Conservation (phyloP, 2,888 invertebrate species). For the Archips xylosteana region DNA sequence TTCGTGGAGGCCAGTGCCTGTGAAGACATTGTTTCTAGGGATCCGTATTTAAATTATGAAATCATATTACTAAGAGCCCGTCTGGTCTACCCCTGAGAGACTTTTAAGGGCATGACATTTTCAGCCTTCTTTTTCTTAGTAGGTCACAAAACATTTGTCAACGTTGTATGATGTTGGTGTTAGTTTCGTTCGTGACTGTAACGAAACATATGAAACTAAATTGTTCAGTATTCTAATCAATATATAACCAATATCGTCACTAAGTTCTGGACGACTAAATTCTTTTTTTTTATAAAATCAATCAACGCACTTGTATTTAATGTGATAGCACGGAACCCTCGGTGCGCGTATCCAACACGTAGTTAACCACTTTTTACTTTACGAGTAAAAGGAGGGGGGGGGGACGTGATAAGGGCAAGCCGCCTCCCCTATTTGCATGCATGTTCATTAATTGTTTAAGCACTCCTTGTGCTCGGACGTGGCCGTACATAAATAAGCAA, state of each 20-base stretch:
- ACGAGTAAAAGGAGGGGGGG: slow-evolving; percentile 7
- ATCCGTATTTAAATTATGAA: background rate
- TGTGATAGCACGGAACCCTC: background rate
- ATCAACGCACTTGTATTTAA: too few relatives aligned
- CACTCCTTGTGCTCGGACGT: slow-evolving; percentile 38
- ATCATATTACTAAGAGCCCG: background rate
- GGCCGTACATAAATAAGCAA: slow-evolving; percentile 43
- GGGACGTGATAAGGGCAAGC: slow-evolving; percentile 38
- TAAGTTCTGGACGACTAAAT: too few relatives aligned
- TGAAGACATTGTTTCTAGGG: background rate
- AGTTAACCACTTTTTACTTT: slow-evolving; percentile 24
- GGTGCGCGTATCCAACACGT: background rate
- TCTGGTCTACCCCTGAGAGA: too few relatives aligned
- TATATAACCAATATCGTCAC: too few relatives aligned
- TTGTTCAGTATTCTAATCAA: too few relatives aligned
- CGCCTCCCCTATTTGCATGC: slow-evolving; percentile 39
- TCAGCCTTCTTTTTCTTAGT: too few relatives aligned
- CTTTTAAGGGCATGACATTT: too few relatives aligned
- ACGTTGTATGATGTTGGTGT: too few relatives aligned
- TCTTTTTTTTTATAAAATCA: too few relatives aligned
- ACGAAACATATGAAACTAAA: too few relatives aligned
- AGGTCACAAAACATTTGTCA: too few relatives aligned
- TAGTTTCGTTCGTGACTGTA: too few relatives aligned
- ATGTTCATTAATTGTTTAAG: slow-evolving; percentile 43
- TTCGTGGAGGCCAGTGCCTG: background rate